These are phyloP conservation scores for Acanthiza pusilla DNA, from an alignment of 2,797 vertebrate genomes.

Conservation along the genomic window DNA sequence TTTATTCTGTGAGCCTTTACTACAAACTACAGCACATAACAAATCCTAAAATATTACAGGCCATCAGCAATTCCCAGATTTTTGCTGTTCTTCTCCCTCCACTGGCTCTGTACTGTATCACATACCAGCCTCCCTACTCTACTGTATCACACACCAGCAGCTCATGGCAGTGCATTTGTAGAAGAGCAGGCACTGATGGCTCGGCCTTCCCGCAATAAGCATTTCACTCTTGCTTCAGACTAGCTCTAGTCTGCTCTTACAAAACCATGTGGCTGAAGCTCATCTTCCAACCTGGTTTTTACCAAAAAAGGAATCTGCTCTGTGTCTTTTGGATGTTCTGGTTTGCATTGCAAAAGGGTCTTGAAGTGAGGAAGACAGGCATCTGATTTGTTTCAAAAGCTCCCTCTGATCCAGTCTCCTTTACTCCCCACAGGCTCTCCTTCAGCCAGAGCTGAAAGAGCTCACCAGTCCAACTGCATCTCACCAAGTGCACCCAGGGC, in stretches of 20 bases:
- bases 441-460: not conserved
- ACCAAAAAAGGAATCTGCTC: not conserved
- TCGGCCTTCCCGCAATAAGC: rapidly evolving
- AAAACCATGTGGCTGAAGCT: not conserved
- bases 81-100: not conserved
- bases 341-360: not conserved
- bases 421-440: not conserved
- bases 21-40: not conserved
- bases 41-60: not conserved
- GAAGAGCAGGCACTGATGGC: not conserved
- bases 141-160: not conserved
- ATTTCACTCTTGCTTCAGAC: not conserved
- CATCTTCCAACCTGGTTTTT: not conserved
- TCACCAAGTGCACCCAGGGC: not conserved
- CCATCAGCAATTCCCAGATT: not conserved
- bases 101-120: not conserved
- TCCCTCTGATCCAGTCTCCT: not conserved
- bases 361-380: not conserved
- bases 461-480: not conserved
- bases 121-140: not conserved
- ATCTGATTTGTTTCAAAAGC: not conserved
- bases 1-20: not conserved
- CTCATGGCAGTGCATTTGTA: not conserved
- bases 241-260: not conserved
- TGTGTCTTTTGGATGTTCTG: not conserved